Evolutionary conservation across 2,888 invertebrate genomes (phyloP), one percentile per base, ranked within the genome.

Genomic region (Pogonocherus hispidulus): DNA sequence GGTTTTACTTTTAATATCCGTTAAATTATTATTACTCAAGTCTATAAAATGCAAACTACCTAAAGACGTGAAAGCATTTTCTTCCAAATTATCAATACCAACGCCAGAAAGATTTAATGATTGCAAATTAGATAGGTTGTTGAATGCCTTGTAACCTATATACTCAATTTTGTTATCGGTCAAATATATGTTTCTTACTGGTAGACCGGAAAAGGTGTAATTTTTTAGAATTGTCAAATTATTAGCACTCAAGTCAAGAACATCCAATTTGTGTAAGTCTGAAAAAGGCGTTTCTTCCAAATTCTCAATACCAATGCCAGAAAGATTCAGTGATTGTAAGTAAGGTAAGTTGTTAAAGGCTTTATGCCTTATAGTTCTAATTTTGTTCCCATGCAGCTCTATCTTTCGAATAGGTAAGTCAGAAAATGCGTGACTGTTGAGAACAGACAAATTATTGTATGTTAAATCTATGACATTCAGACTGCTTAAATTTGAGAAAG

Each of bases 181-280:
- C 8, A 69, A 37, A 16, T 69, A 49, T 2, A 68, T 49, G 2
- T 9, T n/a, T 1, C 23, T 5, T 6, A 51, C 51, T 8, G 51
- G 23, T 22, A 51, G 11, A n/a, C 16, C n/a, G 11, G 22, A 51
- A 37, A 69, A 69, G 14, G 60, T 49, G n/a, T 55, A 1, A 8
- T 41, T 51, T 14, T 27, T 49, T 14, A 49, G 3, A 22, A 56
- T 46, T 1, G 22, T 16, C 37, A 69, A 18, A 18, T 60, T 23
- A 41, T 69, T 69, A 44, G 47, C 32, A 18, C 52, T 64, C 14
- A 69, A 49, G 16, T 69, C 65, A 2, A 68, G 22, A 3, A 14
- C 37, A 19, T 16, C n/a, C 11, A 51, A n/a, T 1, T 3, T 35
- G n/a, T 23, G 2, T 49, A 69, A n/a, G 27, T 51, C 44, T 14